Conservation (phyloP, 2,113 vertebrate genomes). For the Corydoras sp. region DNA sequence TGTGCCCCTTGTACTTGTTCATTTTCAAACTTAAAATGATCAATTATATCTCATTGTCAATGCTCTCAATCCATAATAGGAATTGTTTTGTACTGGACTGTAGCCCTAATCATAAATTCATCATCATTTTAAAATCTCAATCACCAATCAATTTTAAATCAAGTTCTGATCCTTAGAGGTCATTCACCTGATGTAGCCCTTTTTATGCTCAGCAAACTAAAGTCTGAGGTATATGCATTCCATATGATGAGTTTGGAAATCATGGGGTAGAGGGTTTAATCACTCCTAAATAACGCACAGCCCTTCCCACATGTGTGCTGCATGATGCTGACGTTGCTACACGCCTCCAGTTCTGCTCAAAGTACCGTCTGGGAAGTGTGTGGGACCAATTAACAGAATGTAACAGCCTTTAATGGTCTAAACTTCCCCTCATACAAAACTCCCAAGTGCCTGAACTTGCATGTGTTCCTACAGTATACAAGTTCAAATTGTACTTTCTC, state of each 20-base stretch:
- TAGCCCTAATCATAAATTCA: no score
- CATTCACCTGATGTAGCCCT: no score
- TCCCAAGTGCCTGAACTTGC: slow-evolving; percentile 16
- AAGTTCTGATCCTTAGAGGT: no score
- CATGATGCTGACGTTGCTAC: slow-evolving; percentile 61
- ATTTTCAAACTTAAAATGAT: no score
- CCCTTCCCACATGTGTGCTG: slow-evolving; percentile 15
- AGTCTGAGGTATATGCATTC: slow-evolving; percentile 46
- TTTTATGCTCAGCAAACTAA: no score
- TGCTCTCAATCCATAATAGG: no score
- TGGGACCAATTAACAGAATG: slow-evolving; percentile 59
- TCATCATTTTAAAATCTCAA: no score
- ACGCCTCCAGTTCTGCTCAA: slow-evolving; percentile 29
- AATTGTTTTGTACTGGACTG: no score
- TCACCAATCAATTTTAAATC: no score
- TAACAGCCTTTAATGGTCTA: slow-evolving; percentile 14
- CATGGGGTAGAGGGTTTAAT: slow-evolving; percentile 52
- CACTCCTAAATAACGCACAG: slow-evolving; percentile 31
- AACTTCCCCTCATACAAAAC: slow-evolving; percentile 38
- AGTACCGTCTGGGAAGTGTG: slow-evolving; percentile 22
- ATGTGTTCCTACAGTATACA: slow-evolving; percentile 15
- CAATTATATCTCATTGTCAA: no score
- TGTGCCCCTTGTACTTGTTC: no score
- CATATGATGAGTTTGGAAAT: slow-evolving; percentile 35
- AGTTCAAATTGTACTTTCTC: slow-evolving; percentile 7